A percentile compares a stretch with the other conserved stretches of the same genome.
Evolutionary conservation across 2,797 vertebrate genomes (phyloP).

Genomic region (Lepus townsendii): DNA sequence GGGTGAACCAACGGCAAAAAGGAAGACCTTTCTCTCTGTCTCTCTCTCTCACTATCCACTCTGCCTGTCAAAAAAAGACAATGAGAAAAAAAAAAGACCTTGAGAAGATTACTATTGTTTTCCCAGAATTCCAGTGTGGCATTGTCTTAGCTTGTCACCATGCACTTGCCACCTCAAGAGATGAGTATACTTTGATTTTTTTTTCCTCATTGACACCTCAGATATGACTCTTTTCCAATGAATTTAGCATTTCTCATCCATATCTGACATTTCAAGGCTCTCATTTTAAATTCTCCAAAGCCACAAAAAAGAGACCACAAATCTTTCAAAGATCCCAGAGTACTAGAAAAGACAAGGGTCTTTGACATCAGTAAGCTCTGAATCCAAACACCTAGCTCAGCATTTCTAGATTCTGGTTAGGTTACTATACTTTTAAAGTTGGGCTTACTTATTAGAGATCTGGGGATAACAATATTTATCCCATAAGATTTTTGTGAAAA

Average conservation of each 20-base stretch:
- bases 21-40: too few species aligned
- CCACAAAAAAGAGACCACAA: slow-evolving; percentile 21
- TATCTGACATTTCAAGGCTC: slow-evolving; percentile 2
- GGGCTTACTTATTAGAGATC: slow-evolving; percentile 41
- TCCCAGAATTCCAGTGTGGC: not conserved
- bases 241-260: slow-evolving; percentile 57
- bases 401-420: slow-evolving; percentile 28
- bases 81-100: not conserved
- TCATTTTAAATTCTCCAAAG: slow-evolving; percentile 60
- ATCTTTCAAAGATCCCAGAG: slow-evolving; percentile 42
- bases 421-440: slow-evolving; percentile 36
- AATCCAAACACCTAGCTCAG: not conserved
- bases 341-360: slow-evolving; percentile 52
- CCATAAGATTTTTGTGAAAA: slow-evolving; percentile 47
- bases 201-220: slow-evolving; percentile 18
- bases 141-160: not conserved
- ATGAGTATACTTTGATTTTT: slow-evolving; percentile 26
- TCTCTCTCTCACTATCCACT: too few species aligned
- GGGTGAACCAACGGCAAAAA: too few species aligned
- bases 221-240: slow-evolving; percentile 39
- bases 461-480: not conserved
- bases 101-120: not conserved
- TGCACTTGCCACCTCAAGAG: not conserved
- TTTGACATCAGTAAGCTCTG: slow-evolving; percentile 25
- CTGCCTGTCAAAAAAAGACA: too few species aligned